These are phyloP conservation scores for Busseola fusca DNA, from an alignment of 2,888 invertebrate species.

Conservation along the genomic window DNA sequence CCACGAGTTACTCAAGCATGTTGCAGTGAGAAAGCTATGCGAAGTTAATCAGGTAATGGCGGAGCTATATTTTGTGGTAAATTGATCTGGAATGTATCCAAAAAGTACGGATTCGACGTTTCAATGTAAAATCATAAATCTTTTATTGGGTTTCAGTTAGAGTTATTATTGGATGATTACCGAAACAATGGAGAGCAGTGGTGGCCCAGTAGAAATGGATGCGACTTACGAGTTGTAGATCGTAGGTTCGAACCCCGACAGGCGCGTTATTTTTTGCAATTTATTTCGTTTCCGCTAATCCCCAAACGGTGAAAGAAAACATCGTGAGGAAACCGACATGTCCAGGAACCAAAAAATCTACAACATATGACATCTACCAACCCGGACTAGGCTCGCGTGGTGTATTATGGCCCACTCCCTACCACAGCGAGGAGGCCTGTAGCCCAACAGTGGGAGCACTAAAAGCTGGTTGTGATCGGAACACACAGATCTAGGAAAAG, in stretches of 20 bases:
- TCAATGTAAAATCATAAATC: slow-evolving; percentile 7
- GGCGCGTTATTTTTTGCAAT: too few relatives aligned
- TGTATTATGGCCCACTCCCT: too few relatives aligned
- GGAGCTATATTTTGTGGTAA: slow-evolving; percentile 23
- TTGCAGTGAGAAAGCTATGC: slow-evolving; percentile 4
- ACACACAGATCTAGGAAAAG: background rate
- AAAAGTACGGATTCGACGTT: slow-evolving; percentile 6
- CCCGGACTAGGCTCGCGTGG: too few relatives aligned
- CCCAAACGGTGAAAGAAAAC: too few relatives aligned
- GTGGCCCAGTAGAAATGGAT: background rate
- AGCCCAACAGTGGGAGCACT: too few relatives aligned
- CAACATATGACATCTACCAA: too few relatives aligned
- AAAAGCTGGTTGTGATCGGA: background rate
- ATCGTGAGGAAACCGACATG: too few relatives aligned
- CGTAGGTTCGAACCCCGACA: too few relatives aligned
- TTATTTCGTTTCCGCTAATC: too few relatives aligned
- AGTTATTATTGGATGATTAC: background rate
- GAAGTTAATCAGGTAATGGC: slow-evolving; percentile 31
- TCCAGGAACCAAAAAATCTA: too few relatives aligned
- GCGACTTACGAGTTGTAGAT: too few relatives aligned
- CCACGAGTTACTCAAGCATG: slow-evolving; percentile 26
- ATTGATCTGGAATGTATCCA: slow-evolving; percentile 25
- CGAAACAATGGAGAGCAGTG: background rate
- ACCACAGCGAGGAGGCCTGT: too few relatives aligned
- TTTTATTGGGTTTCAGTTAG: slow-evolving; percentile 6